Base-by-base conservation (phyloP, 1,140 invertebrate genomes). In the Drosophila lacteicornis region DNA sequence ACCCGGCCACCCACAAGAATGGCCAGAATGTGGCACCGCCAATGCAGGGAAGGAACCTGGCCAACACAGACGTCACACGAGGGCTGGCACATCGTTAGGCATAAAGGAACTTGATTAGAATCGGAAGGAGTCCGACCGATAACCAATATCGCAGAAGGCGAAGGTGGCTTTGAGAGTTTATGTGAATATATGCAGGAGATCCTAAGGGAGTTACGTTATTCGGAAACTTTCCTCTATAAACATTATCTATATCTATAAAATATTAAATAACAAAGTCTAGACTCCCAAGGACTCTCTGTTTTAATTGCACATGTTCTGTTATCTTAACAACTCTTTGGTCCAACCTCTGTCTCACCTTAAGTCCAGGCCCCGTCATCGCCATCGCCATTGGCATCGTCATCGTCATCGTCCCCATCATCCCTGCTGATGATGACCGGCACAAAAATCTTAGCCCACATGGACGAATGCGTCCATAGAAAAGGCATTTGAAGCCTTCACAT, bases 401-500 rank as follows among this genome's bases (percentile, higher is more conserved):
- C 42, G 65, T 49, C 70, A 74, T 60, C 55, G 30, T 27, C 51
- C 12, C n/a, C 43, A 27, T 7, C 27, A 43, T 58, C 63, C 63
- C 57, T 78, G 57, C 76, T 77, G 76, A 83, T 63, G 63, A 85
- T 90, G 84, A 88, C 85, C 84, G 80, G 84, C 84, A 87, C 73
- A 84, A 88, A 88, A 88, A 90, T 88, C 84, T 90, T 88, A 50
- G 85, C 61, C 71, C 81, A 88, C 81, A 88, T 69, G 83, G 83
- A 70, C 83, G 80, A 86, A 88, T 86, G 84, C 84, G 80, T 88
- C 56, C 71, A 90, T 71, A 75, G 85, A 90, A 88, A 78, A 83
- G 73, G 75, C 84, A 83, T 88, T 90, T 80, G 73, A 77, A 67
- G 75, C 75, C 75, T 84, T 69, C 63, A 75, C 82, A 88, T 90